Evolutionary conservation across 2,888 invertebrate genomes (phyloP).

Genomic region (Nomada flava): DNA sequence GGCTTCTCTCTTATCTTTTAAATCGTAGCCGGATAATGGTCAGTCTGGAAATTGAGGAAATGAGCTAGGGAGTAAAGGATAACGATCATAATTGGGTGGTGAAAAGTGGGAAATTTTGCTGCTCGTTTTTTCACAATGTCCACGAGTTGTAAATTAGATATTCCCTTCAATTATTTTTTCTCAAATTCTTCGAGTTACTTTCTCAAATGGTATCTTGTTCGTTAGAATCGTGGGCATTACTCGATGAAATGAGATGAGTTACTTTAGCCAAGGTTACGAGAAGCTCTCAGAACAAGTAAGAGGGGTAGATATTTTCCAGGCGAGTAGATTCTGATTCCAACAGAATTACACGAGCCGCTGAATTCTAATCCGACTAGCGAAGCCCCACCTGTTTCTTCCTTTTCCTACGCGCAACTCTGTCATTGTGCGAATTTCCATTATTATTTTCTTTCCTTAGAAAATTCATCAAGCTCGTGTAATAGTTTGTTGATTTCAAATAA

Average conservation of each 20-base stretch:
- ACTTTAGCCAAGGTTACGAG: slow-evolving; percentile 23
- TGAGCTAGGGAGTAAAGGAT: background rate
- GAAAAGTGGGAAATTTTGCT: background rate
- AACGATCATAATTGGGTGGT: background rate
- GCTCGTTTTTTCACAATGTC: background rate
- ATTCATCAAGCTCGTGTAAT: too few species aligned
- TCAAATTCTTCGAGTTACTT: background rate
- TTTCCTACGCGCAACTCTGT: background rate
- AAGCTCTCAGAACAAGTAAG: slow-evolving; percentile 28
- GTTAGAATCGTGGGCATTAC: slow-evolving; percentile 26
- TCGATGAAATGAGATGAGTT: slow-evolving; percentile 25
- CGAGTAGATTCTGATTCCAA: slow-evolving; percentile 72
- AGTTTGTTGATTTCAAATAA: background rate
- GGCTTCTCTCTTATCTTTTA: slow-evolving; percentile 13
- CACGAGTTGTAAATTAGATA: too few species aligned
- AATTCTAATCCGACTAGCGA: slow-evolving; percentile 63
- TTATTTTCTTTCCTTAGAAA: too few species aligned
- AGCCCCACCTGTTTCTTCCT: slow-evolving; percentile 36
- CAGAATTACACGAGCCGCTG: slow-evolving; percentile 74
- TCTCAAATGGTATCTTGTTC: background rate
- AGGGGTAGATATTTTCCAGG: slow-evolving; percentile 71
- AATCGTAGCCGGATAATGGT: background rate
- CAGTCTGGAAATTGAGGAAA: background rate
- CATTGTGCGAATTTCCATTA: too few species aligned
- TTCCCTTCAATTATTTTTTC: background rate